These are phyloP conservation scores for Leptinotarsa tumamoca DNA, from an alignment of 2,888 invertebrate species.

Conservation along the genomic window DNA sequence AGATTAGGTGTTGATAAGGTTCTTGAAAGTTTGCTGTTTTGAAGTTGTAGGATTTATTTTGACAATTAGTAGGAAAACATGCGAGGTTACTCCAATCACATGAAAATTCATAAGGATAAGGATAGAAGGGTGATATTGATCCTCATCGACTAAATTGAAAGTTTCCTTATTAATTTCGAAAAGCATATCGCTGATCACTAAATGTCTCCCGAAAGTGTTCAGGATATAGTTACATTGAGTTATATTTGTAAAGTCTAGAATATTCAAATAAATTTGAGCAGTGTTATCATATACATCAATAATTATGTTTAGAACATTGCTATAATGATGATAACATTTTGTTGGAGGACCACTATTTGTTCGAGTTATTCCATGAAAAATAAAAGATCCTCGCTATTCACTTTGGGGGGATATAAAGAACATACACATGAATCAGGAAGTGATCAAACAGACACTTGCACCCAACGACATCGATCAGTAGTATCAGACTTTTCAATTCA, in stretches of 20 bases:
- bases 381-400: background rate
- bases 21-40: background rate
- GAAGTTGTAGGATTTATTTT: slow-evolving; percentile 6
- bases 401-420: too few relatives aligned
- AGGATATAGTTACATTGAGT: background rate
- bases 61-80: background rate
- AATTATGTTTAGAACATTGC: background rate
- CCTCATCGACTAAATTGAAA: too few relatives aligned
- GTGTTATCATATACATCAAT: background rate
- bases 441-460: too few relatives aligned
- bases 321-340: background rate
- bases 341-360: background rate
- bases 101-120: background rate
- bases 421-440: too few relatives aligned
- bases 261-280: background rate
- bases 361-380: background rate
- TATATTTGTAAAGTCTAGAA: slow-evolving; percentile 1
- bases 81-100: background rate
- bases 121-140: background rate
- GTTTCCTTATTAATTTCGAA: too few relatives aligned
- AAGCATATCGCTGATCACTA: too few relatives aligned
- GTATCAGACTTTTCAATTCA: too few relatives aligned
- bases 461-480: too few relatives aligned
- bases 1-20: background rate
- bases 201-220: too few relatives aligned